Evolutionary conservation across 2,113 vertebrate species (phyloP), one percentile per base, ranked within the genome.

Genomic region (Scomber scombrus): DNA sequence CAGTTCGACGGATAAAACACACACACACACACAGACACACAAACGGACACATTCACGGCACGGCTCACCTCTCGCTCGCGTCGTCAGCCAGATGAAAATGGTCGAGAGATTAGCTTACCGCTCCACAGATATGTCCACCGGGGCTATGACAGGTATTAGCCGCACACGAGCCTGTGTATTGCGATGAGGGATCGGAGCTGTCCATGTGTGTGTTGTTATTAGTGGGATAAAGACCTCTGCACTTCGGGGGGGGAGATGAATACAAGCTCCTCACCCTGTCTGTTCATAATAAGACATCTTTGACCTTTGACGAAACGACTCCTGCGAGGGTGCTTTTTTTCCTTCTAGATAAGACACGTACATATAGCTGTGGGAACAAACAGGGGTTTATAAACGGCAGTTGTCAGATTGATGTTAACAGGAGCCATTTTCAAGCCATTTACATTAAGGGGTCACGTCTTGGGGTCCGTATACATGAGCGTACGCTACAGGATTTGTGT

Each of bases 241-340:
- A 34, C 81, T 75, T 54, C 2, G 0, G 65, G 58, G 21, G 65
- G 58, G 21, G 71, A 67, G 47, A 82, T 8, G 26, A 60, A 45
- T 0, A 84, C 46, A 71, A 66, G 56, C 26, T 23, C 58, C 76
- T 71, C 13, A n/a, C 64, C 34, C 15, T 66, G 80, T 87, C 88
- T 89, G 75, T 56, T 82, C 75, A 83, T 81, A 75, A 67, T 49
- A 89, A 74, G 55, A 75, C 80, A 72, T 77, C 63, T 26, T 31
- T 91, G 84, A 88, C 90, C 82, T 90, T 78, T 87, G 69, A 64
- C 19, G 3, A 68, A 83, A 81, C 65, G 49, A 68, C 31, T 79
- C 78, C 84, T 45, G 34, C 6, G 73, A 68, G 75, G 71, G 56
- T 51, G 74, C 71, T 89, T 55, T 0, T 6, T 16, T 43, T 52